These are phyloP conservation scores for Drosophila paracracens DNA, from an alignment of 2,888 invertebrate species.

Conservation along the genomic window DNA sequence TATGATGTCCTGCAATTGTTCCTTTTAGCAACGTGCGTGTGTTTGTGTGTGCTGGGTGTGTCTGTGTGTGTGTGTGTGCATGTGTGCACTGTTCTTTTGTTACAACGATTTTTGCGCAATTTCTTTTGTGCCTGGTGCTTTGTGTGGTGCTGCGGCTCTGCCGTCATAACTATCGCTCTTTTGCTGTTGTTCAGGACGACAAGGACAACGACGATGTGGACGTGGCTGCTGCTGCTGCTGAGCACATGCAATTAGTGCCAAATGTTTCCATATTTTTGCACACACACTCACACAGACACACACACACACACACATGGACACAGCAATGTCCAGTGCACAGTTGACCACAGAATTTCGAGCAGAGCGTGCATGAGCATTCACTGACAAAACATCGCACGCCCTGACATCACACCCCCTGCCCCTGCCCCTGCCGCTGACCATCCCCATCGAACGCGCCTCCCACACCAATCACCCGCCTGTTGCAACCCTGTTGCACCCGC, in stretches of 20 bases:
- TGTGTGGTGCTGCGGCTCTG: constrained; percentile 63
- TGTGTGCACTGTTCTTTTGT: constrained; percentile 74
- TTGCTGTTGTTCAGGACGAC: constrained; percentile 51
- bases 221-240: constrained; percentile 53
- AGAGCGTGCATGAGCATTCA: constrained; percentile 58
- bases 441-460: background rate
- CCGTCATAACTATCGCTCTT: constrained; percentile 79
- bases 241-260: constrained; percentile 83
- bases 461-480: constrained; percentile 1
- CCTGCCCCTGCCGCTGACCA: background rate
- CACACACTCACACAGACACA: constrained; percentile 16
- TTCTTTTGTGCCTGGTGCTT: constrained; percentile 75
- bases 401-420: constrained; percentile 5
- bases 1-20: constrained; percentile 79
- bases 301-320: background rate
- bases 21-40: constrained; percentile 62
- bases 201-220: constrained; percentile 32
- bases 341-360: constrained; percentile 72
- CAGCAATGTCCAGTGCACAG: constrained; percentile 49
- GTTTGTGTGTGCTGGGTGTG: constrained; percentile 5
- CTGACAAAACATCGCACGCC: constrained; percentile 69
- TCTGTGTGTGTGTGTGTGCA: constrained; percentile 24
- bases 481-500: constrained; percentile 36
- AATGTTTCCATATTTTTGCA: constrained; percentile 83
- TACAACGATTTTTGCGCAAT: constrained; percentile 80